Percentiles rank a stretch among this genome's conserved stretches.
These are phyloP conservation scores for Clarias pachynema DNA, from an alignment of 2,797 vertebrate species.

Conservation along the genomic window DNA sequence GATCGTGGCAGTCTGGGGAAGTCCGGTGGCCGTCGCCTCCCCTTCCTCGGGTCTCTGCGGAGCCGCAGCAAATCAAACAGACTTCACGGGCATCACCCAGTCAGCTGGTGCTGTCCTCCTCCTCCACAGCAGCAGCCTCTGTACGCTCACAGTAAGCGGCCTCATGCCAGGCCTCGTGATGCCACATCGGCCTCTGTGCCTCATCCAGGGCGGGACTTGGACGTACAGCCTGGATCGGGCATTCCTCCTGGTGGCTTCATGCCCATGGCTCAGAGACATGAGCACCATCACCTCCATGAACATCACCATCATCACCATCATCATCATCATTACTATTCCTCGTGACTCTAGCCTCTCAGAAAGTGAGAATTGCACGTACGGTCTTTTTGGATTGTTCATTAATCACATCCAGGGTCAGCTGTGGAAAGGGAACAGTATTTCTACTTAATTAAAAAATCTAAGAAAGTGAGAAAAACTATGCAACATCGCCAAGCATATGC, in stretches of 20 bases:
- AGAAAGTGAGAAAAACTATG: background rate
- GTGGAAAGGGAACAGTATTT: background rate
- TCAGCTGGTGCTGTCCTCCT: constrained; percentile 55
- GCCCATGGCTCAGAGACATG: constrained; percentile 83
- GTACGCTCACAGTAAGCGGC: constrained; percentile 81
- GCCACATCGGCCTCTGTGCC: constrained; percentile 69
- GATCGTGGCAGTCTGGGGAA: constrained; percentile 67
- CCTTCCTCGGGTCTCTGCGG: constrained; percentile 78
- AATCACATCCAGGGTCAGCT: background rate
- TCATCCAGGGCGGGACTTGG: constrained; percentile 72
- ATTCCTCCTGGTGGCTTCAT: constrained; percentile 74
- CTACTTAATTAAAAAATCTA: background rate
- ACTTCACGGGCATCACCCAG: constrained; percentile 58
- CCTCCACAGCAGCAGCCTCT: constrained; percentile 71
- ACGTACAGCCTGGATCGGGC: constrained; percentile 70
- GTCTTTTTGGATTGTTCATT: background rate
- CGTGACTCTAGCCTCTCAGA: constrained; percentile 50
- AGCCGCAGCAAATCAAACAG: constrained; percentile 62
- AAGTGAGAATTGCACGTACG: background rate
- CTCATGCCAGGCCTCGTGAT: constrained; percentile 80
- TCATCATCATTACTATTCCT: constrained; percentile 79
- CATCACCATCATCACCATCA: constrained; percentile 91
- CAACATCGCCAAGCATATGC: background rate
- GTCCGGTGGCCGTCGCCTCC: constrained; percentile 69
- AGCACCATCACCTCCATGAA: constrained; percentile 88